Base-by-base conservation (phyloP, 2,888 invertebrate genomes). In the Torymus tubicola region DNA sequence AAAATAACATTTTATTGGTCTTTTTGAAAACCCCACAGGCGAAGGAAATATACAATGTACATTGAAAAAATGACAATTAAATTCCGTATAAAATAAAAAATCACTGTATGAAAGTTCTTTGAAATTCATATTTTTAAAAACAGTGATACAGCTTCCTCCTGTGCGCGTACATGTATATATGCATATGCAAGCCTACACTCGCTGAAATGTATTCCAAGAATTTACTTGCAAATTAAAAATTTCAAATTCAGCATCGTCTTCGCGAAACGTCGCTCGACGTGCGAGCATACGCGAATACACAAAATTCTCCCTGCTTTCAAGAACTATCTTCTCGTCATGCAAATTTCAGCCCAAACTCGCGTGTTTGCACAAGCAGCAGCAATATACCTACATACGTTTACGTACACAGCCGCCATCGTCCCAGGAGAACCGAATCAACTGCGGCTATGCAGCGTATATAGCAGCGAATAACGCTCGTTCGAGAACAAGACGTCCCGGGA, bases 201-300 rank as follows among this genome's bases (percentile, higher is more conserved):
- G 68, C 4, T 60, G 50, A 65, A 58, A 52, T n/a, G 50, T 52
- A 60, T 60, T 65, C 24, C 12, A 2, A 52, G 14, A 42, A 61
- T 69, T 11, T 63, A 69, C 61, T 76, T 69, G 76, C 55, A 69
- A 69, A 76, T 67, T 52, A 74, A 58, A 74, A 60, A 67, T 69
- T 61, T 76, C 16, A 13, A 50, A 53, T 61, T 75, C 53, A 75
- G 14, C 31, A n/a, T 18, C 24, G 3, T 31, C 31, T 31, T 24
- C 58, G 31, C 16, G 31, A 14, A 3, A n/a, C 31, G 31, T 31
- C 31, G 24, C 24, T 24, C 24, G 24, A 24, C 24, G 31, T 31
- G 31, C 31, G 31, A 31, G 31, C 31, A 31, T 31, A 31, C 31
- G 3, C 31, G 31, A 31, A 8, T 31, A 31, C 31, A 31, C 31